Conservation (phyloP, 2,888 invertebrate species). For the Copidosoma aretas region DNA sequence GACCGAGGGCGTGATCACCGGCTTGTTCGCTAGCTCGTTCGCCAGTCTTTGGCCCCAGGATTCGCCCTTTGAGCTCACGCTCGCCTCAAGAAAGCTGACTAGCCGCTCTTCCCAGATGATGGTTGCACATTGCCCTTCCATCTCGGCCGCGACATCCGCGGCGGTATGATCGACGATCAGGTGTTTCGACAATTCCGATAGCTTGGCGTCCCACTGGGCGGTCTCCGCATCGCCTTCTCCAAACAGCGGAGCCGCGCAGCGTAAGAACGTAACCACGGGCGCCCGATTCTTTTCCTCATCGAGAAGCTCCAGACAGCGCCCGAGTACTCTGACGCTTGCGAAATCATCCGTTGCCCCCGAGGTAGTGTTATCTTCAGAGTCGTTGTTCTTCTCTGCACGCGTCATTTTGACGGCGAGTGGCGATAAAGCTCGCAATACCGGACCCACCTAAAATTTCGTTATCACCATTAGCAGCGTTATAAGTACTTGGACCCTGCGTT, state of each 20-base stretch:
- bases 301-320: slow-evolving; percentile 54
- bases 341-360: slow-evolving; percentile 47
- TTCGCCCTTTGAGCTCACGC: slow-evolving; percentile 52
- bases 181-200: slow-evolving; percentile 44
- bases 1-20: slow-evolving; percentile 41
- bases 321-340: slow-evolving; percentile 52
- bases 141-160: not conserved
- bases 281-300: slow-evolving; percentile 49
- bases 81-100: slow-evolving; percentile 55
- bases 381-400: slow-evolving; percentile 42
- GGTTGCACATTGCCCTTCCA: slow-evolving; percentile 43
- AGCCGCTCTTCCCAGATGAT: slow-evolving; percentile 56
- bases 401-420: slow-evolving; percentile 54
- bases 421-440: slow-evolving; percentile 52
- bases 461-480: not conserved
- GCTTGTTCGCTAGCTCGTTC: slow-evolving; percentile 49
- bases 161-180: slow-evolving; percentile 39
- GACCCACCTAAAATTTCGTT: slow-evolving; percentile 42
- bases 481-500: not conserved
- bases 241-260: slow-evolving; percentile 51
- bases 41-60: slow-evolving; percentile 53
- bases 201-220: slow-evolving; percentile 51
- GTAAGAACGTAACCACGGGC: slow-evolving; percentile 49
- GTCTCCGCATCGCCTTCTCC: slow-evolving; percentile 49
- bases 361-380: not conserved